A percentile compares a stretch with the other conserved stretches of the same genome.
phyloP scores from a whole-genome alignment of 2,113 vertebrate species.

The Circaetus gallicus region DNA sequence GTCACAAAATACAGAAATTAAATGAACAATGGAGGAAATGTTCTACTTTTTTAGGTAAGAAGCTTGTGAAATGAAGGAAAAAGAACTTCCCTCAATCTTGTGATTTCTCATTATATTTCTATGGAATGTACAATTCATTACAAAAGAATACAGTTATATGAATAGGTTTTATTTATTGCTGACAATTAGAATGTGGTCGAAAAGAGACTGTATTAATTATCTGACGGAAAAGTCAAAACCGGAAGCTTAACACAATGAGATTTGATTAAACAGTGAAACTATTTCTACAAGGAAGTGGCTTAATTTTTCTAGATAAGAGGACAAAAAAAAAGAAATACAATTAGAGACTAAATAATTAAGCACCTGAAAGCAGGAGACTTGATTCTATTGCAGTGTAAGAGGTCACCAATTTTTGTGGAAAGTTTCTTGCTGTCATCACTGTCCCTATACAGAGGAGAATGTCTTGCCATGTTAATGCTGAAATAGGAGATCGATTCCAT shows the following conservation, averaged over 20 bases:
- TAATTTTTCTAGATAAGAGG: not conserved
- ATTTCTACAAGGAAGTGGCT: not conserved
- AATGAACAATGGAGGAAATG: not conserved
- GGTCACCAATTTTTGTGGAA: not conserved
- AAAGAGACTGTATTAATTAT: not conserved
- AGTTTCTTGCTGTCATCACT: not conserved
- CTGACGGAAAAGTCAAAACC: not conserved
- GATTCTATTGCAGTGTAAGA: not conserved
- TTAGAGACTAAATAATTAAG: not conserved
- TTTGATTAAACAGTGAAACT: not conserved
- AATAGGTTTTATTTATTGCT: slow-evolving; percentile 40
- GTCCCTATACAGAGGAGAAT: not conserved
- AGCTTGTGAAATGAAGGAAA: not conserved
- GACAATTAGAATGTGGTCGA: not conserved
- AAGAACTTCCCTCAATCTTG: not conserved
- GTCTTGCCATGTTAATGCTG: not conserved
- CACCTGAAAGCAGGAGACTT: not conserved
- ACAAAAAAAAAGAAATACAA: not conserved
- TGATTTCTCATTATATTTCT: not conserved
- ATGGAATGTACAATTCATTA: not conserved
- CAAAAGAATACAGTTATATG: not conserved
- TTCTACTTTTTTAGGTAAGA: not conserved
- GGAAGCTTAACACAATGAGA: not conserved
- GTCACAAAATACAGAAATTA: not conserved
- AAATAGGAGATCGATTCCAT: not conserved